Percentiles rank a stretch among this genome's conserved stretches.
phyloP scores from a whole-genome alignment of 2,888 invertebrate genomes.

The Drosophila eohydei region DNA sequence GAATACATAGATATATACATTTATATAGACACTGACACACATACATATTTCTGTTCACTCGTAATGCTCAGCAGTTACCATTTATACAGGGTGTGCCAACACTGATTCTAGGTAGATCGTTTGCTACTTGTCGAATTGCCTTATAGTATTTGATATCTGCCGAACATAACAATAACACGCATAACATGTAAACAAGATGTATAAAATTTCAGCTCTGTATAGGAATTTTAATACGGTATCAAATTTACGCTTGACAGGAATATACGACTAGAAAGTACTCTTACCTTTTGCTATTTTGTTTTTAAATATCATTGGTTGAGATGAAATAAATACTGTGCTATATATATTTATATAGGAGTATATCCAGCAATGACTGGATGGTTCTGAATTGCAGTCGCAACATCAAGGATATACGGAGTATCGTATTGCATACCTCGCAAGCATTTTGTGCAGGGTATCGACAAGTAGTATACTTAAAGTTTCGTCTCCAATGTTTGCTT shows the following conservation, averaged over 20 bases:
- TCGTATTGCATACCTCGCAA: neutral
- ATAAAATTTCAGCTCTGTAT: no score
- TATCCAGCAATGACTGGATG: no score
- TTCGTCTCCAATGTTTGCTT: neutral
- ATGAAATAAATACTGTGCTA: no score
- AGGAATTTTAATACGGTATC: no score
- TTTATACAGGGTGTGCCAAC: constrained; percentile 11
- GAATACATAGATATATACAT: neutral
- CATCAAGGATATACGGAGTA: no score
- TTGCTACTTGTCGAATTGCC: neutral
- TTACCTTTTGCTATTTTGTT: no score
- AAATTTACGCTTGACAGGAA: no score
- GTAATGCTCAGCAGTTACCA: neutral
- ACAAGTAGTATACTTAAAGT: no score
- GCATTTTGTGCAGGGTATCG: neutral
- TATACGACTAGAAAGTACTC: no score
- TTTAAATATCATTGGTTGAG: no score
- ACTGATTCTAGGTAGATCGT: neutral
- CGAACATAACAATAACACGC: neutral
- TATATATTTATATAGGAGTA: no score
- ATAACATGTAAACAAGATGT: neutral
- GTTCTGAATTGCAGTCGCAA: no score
- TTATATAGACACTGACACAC: neutral
- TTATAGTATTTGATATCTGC: neutral
- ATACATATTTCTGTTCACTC: neutral